These are phyloP conservation scores for Apocrypta bakeri DNA, from an alignment of 1,140 invertebrate genomes.

Conservation along the genomic window DNA sequence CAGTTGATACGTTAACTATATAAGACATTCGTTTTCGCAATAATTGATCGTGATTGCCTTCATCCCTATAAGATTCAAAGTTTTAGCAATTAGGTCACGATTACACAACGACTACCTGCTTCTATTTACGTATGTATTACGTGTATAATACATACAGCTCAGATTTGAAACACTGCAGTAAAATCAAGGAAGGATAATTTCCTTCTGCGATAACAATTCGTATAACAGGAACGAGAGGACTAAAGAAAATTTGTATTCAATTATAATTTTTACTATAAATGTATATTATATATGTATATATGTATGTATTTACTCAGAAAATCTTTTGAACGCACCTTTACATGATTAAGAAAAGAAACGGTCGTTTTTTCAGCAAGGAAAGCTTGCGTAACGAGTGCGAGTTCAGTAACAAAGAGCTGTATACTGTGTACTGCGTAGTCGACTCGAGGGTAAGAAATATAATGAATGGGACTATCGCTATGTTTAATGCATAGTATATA, in stretches of 20 bases:
- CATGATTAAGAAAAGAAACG: too few species aligned
- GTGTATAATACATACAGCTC: too few species aligned
- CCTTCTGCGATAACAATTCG: neutral
- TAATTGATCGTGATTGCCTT: constrained; percentile 15
- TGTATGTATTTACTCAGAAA: too few species aligned
- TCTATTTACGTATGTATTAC: too few species aligned
- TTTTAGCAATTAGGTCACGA: neutral
- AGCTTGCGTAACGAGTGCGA: neutral
- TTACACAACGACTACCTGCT: neutral
- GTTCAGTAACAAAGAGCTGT: neutral
- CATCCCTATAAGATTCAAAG: neutral
- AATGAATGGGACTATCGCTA: neutral
- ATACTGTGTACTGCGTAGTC: neutral
- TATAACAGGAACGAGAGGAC: too few species aligned
- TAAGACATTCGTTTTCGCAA: constrained; percentile 13
- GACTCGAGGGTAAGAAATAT: neutral
- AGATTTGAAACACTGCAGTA: too few species aligned
- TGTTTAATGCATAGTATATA: constrained; percentile 6
- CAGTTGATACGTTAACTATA: neutral
- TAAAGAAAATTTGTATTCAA: too few species aligned
- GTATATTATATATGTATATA: too few species aligned
- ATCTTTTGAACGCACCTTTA: too few species aligned
- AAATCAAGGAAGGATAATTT: neutral
- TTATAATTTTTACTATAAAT: too few species aligned
- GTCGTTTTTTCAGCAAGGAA: too few species aligned